These are phyloP conservation scores for Oreocharis arfaki DNA, from an alignment of 2,113 vertebrate species.

Conservation along the genomic window DNA sequence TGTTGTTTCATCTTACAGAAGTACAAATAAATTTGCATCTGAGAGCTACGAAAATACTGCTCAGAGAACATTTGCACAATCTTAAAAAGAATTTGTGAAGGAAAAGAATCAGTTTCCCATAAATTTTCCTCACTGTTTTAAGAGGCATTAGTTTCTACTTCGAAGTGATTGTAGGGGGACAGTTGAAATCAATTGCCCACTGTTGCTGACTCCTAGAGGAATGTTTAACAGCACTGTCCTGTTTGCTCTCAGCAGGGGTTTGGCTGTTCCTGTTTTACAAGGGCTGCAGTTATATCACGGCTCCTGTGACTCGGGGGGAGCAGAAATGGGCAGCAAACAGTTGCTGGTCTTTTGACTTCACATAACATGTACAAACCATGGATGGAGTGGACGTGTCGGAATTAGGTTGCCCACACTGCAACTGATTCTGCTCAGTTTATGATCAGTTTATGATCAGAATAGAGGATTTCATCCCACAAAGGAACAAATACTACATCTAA, in stretches of 20 bases:
- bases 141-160: neutral
- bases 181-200: neutral
- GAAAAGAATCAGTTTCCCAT: rapidly evolving
- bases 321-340: neutral
- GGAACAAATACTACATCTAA: neutral
- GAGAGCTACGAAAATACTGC: neutral
- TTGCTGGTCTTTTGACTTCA: neutral
- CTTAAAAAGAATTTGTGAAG: neutral
- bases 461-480: neutral
- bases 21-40: neutral
- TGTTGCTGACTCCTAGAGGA: neutral
- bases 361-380: rapidly evolving
- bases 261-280: neutral
- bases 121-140: neutral
- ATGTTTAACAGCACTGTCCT: neutral
- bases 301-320: neutral
- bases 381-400: neutral
- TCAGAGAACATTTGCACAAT: neutral
- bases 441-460: neutral
- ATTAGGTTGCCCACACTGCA: neutral
- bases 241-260: neutral
- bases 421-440: no score
- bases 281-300: neutral
- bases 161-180: neutral
- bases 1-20: neutral